Conservation (phyloP, 2,797 vertebrate genomes). For the Ceryle rudis region DNA sequence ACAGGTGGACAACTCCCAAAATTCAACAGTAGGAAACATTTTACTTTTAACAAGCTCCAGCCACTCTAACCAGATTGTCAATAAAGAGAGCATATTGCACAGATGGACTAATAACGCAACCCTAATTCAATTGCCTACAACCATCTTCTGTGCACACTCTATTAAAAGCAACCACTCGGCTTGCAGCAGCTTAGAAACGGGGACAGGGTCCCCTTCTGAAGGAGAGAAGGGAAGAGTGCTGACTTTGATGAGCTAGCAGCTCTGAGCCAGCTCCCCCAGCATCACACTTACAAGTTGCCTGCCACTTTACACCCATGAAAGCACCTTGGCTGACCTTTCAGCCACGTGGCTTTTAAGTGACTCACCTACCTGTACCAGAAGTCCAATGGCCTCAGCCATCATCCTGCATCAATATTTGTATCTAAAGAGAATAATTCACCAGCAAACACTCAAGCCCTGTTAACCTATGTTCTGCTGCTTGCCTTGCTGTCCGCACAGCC, state of each 20-base stretch:
- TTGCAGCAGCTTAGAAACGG: conserved; percentile 53
- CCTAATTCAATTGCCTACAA: conserved; percentile 77
- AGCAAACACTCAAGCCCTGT: not conserved
- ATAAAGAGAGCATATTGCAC: conserved; percentile 74
- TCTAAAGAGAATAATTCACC: not conserved
- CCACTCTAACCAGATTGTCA: conserved; percentile 71
- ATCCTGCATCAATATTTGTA: not conserved
- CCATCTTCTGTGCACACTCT: conserved; percentile 66
- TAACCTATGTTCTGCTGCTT: not conserved
- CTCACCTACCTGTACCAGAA: not conserved
- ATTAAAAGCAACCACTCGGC: conserved; percentile 71
- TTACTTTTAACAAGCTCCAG: conserved; percentile 68
- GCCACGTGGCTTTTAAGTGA: not conserved
- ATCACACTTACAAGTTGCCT: not conserved
- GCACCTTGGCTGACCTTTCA: not conserved
- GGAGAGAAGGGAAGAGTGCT: not conserved
- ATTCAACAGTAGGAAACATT: conserved; percentile 47
- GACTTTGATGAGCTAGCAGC: conserved; percentile 12
- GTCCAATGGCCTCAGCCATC: not conserved
- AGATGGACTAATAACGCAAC: conserved; percentile 74
- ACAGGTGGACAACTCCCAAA: conserved; percentile 24
- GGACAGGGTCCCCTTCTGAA: conserved; percentile 59
- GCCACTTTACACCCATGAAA: not conserved
- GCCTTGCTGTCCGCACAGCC: not conserved
- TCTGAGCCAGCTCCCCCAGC: not conserved